A percentile compares a stretch with the other conserved stretches of the same genome.
Conservation (phyloP, 92 coral and sea anemone species). For the Siderastrea radians region DNA sequence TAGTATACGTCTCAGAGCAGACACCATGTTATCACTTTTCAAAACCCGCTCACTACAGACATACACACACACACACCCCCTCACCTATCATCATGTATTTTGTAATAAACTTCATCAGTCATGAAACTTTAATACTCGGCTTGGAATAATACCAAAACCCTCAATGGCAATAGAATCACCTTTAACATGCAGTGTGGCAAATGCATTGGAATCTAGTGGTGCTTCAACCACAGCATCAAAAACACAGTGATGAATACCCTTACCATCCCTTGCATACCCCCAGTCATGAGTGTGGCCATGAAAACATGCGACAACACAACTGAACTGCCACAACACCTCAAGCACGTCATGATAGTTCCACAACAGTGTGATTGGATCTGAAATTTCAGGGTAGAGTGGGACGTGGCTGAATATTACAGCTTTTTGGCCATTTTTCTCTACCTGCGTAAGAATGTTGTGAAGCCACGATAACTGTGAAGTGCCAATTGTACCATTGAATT, state of each 20-base stretch:
- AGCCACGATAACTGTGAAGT: slow-evolving; percentile 78
- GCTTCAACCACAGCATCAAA: slow-evolving; percentile 82
- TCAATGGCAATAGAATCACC: slow-evolving; percentile 69
- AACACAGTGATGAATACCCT: slow-evolving; percentile 79
- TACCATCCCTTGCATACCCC: slow-evolving; percentile 55
- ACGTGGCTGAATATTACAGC: slow-evolving; percentile 80
- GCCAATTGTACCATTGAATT: slow-evolving; percentile 74
- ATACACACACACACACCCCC: too few relatives aligned
- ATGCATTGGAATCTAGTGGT: slow-evolving; percentile 68
- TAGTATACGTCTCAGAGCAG: too few relatives aligned
- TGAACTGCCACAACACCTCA: slow-evolving; percentile 63
- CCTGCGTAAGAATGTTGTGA: slow-evolving; percentile 51
- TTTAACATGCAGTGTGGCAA: slow-evolving; percentile 74
- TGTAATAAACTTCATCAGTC: background rate
- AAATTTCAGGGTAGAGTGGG: slow-evolving; percentile 64
- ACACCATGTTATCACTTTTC: too few relatives aligned
- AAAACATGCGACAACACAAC: slow-evolving; percentile 72
- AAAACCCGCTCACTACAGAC: too few relatives aligned
- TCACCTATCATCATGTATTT: too few relatives aligned
- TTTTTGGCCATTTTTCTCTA: slow-evolving; percentile 63
- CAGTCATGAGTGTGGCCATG: slow-evolving; percentile 78
- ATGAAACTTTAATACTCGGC: slow-evolving; percentile 54
- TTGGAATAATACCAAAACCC: slow-evolving; percentile 71
- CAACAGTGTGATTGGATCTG: slow-evolving; percentile 35
- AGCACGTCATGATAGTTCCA: slow-evolving; percentile 82